Evolutionary conservation across 2,888 invertebrate species (phyloP), one percentile per base, ranked within the genome.

Genomic region (Idaea aversata): DNA sequence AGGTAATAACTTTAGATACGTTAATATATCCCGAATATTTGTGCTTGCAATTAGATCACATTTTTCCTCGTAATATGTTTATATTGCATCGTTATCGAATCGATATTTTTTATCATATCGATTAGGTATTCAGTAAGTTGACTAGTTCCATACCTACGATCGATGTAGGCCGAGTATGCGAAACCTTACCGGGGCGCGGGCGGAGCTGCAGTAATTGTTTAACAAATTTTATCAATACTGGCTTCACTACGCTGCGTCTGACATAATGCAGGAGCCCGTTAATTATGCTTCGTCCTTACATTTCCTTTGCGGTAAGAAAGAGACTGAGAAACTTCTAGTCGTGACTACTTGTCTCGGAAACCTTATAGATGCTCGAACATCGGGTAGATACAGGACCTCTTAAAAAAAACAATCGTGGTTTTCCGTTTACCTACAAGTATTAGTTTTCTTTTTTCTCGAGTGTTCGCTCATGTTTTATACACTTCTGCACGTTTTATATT

Each of bases 31-130:
- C 61, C 57, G 64, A 38, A 65, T 16, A 59, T n/a, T 59, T 16
- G 34, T 3, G 35, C 15, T 13, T 34, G 59, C 34, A 57, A 62
- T 36, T 47, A 59, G 15, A 25, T 65, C 15, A 16, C 10, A 5
- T 35, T 36, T 34, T 69, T 70, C 65, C 35, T 36, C 66, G 67
- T 67, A 71, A 65, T 65, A 59, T 61, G 62, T 65, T 67, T 63
- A 57, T 61, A 64, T 47, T 47, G 47, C 47, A 47, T 35, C 36
- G 61, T 66, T 66, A 69, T 69, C 69, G 10, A 59, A 47, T 65
- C 34, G 63, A 66, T 69, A 63, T 34, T 34, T 63, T 59, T 61
- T 69, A 66, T 65, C 66, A 34, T 57, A 61, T 35, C 34, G 35
- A 47, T 47, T 47, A 38, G 38, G 38, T 38, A 47, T 47, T 47